phyloP scores from a whole-genome alignment of 2,888 invertebrate genomes.

The Adineta ricciae region DNA sequence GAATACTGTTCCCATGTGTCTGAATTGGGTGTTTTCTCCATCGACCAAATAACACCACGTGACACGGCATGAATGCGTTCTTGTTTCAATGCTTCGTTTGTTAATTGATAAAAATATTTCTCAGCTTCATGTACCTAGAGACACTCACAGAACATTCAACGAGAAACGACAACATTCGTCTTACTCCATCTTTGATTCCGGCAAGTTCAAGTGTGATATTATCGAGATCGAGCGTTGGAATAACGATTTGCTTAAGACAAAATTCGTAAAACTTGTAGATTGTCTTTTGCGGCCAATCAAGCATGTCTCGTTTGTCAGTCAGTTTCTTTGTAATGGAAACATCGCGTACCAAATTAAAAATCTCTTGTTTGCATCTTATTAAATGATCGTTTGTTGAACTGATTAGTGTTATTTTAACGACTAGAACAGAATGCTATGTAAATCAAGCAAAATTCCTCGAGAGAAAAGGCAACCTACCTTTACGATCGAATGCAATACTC shows the following conservation, averaged over 20 bases:
- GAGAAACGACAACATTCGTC: not conserved
- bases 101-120: conserved; percentile 6
- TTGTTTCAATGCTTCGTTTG: not conserved
- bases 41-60: not conserved
- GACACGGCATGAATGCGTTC: not conserved
- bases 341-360: not conserved
- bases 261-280: not conserved
- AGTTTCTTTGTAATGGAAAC: not conserved
- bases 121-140: not conserved
- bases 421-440: not conserved
- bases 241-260: not conserved
- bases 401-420: not conserved
- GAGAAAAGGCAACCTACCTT: not conserved
- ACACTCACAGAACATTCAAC: not conserved
- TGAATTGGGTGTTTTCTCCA: not conserved
- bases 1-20: conserved; percentile 13
- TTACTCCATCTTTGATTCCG: not conserved
- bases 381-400: not conserved
- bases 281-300: conserved; percentile 3
- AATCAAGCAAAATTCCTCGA: not conserved
- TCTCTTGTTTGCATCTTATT: not conserved
- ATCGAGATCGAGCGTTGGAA: not conserved
- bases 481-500: not conserved
- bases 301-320: not conserved
- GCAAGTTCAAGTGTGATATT: not conserved